Percentiles rank a stretch among this genome's conserved stretches.
Evolutionary conservation across 1,140 invertebrate species (phyloP).

Genomic region (Cyrtorhinus lividipennis): DNA sequence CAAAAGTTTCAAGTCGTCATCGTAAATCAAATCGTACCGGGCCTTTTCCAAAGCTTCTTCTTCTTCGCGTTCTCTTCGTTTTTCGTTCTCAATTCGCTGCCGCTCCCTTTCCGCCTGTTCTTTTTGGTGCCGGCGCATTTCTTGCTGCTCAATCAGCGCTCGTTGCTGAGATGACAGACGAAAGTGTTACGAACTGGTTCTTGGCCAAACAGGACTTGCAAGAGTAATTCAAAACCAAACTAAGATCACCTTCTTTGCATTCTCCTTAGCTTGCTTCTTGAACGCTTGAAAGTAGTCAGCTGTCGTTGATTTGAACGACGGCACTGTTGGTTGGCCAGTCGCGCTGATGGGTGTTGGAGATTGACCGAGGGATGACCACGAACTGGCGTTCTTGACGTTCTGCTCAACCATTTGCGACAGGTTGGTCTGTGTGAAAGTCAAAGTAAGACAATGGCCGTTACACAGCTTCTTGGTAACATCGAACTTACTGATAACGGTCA

Average conservation of each 20-base stretch:
- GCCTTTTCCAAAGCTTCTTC: conserved; percentile 60
- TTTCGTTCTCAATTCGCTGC: conserved; percentile 60
- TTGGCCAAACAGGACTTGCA: no score
- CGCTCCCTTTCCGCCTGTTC: conserved; percentile 72
- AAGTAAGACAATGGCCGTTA: background rate
- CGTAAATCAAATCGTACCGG: conserved; percentile 37
- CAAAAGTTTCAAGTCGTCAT: no score
- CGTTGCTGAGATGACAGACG: conserved; percentile 42
- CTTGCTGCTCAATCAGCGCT: conserved; percentile 65
- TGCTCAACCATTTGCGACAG: conserved; percentile 23
- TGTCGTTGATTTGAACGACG: conserved; percentile 27
- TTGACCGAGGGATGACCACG: conserved; percentile 81
- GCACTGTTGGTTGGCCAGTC: conserved; percentile 23
- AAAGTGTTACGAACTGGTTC: no score
- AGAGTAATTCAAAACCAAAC: conserved; percentile 15
- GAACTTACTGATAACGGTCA: background rate
- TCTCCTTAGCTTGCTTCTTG: conserved; percentile 89
- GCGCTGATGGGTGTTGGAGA: conserved; percentile 44
- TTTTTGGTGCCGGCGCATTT: conserved; percentile 57
- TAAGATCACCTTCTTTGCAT: conserved; percentile 57
- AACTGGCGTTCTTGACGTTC: conserved; percentile 73
- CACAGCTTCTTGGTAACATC: background rate
- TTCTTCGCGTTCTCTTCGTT: conserved; percentile 59
- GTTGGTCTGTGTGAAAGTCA: background rate
- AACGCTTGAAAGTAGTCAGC: conserved; percentile 60